Evolutionary conservation across 30 jellyfish, hydroid and myxozoan genomes (phyloP).

Genomic region (Turritopsis rubra): DNA sequence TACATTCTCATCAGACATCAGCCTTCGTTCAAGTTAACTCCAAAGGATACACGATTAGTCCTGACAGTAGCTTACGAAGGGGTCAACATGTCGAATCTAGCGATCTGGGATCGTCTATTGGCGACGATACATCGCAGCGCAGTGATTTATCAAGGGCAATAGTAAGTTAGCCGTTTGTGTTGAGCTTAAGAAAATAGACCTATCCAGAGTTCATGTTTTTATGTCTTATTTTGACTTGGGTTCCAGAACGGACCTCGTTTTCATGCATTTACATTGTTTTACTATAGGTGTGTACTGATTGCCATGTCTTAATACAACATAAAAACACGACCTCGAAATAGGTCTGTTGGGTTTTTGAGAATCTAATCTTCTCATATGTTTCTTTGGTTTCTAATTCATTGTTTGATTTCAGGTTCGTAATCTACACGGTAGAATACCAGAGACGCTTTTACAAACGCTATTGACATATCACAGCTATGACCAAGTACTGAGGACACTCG

Average conservation of each 20-base stretch:
- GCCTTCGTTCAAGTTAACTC: slow-evolving; percentile 13
- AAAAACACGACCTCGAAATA: too few species aligned
- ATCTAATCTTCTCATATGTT: background rate
- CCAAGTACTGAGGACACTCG: slow-evolving; percentile 61
- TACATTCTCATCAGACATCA: slow-evolving; percentile 4
- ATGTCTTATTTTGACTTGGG: too few species aligned
- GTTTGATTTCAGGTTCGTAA: slow-evolving; percentile 52
- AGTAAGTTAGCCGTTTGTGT: slow-evolving; percentile 29
- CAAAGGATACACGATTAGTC: slow-evolving; percentile 54
- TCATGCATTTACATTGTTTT: too few species aligned
- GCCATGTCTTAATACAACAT: too few species aligned
- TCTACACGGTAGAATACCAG: slow-evolving; percentile 80
- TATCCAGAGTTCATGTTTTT: too few species aligned
- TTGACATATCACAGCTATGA: slow-evolving; percentile 63
- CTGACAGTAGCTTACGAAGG: slow-evolving; percentile 68
- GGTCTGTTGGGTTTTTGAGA: too few species aligned
- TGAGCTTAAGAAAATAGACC: too few species aligned
- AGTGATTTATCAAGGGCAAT: slow-evolving; percentile 46
- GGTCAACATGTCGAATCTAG: slow-evolving; percentile 74
- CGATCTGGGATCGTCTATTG: slow-evolving; percentile 91
- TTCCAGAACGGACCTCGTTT: too few species aligned
- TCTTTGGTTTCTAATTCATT: background rate
- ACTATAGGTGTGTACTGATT: too few species aligned
- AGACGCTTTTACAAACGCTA: slow-evolving; percentile 61
- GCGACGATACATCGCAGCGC: slow-evolving; percentile 54